Conservation (phyloP, 1,140 invertebrate genomes). For the Portunus trituberculatus region DNA sequence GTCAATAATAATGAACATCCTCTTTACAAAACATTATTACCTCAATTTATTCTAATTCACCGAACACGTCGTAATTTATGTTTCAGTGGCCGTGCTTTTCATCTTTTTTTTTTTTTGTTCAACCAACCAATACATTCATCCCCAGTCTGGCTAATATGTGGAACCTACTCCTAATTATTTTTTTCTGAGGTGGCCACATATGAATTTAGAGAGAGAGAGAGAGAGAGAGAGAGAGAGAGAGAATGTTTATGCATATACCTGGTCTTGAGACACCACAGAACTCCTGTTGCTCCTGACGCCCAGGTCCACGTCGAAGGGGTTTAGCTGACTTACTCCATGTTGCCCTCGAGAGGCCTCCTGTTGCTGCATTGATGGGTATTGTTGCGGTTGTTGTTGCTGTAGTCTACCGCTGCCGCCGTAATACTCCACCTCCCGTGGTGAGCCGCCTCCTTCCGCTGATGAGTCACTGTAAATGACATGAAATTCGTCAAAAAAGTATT, state of each 20-base stretch:
- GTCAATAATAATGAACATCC: too few species aligned
- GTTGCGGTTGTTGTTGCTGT: conserved; percentile 50
- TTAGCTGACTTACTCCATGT: conserved; percentile 60
- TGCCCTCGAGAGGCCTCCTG: conserved; percentile 36
- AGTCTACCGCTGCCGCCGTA: conserved; percentile 52
- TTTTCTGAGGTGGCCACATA: too few species aligned
- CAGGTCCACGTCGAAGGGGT: conserved; percentile 83
- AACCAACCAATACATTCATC: too few species aligned
- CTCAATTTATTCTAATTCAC: too few species aligned
- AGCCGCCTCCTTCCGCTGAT: conserved; percentile 68
- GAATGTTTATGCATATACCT: conserved; percentile 44
- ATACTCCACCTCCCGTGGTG: conserved; percentile 69
- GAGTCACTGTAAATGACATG: conserved; percentile 64
- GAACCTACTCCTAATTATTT: too few species aligned
- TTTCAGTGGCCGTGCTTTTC: too few species aligned
- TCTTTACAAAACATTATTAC: too few species aligned
- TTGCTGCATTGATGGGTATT: not conserved
- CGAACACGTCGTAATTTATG: too few species aligned
- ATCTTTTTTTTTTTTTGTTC: too few species aligned
- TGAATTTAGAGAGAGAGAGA: conserved; percentile 34
- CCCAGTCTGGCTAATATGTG: too few species aligned
- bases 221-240: conserved; percentile 47
- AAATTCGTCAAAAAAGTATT: not conserved
- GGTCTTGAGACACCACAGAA: conserved; percentile 82
- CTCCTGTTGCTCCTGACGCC: conserved; percentile 83